A percentile compares a stretch with the other conserved stretches of the same genome.
Evolutionary conservation across 2,888 invertebrate genomes (phyloP).

Genomic region (Camptogramma bilineatum): DNA sequence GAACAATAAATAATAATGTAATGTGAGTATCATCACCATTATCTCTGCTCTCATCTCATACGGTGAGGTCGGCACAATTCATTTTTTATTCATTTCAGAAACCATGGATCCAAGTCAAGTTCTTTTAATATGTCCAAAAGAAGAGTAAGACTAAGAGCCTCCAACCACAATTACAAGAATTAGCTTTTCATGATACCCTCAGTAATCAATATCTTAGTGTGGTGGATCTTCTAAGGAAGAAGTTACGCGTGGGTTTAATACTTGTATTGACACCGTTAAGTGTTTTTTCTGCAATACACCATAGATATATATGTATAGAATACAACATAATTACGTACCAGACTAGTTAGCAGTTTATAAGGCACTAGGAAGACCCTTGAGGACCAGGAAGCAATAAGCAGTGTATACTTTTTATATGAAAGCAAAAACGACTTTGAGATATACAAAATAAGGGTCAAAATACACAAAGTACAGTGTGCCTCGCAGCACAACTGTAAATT

Average conservation of each 20-base stretch:
- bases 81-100: no score
- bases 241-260: background rate
- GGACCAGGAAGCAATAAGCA: constrained; percentile 24
- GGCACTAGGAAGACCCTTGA: constrained; percentile 29
- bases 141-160: no score
- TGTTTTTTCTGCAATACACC: background rate
- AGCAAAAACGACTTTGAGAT: constrained; percentile 5
- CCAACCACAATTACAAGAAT: no score
- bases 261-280: background rate
- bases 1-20: no score
- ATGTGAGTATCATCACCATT: no score
- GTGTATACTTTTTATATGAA: constrained; percentile 1
- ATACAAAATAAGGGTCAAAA: constrained; percentile 1
- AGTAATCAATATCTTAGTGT: background rate
- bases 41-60: no score
- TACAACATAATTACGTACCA: constrained; percentile 5
- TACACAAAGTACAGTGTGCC: background rate
- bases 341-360: constrained; percentile 15
- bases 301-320: constrained; percentile 1
- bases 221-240: background rate
- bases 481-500: background rate
- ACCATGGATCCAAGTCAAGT: no score
- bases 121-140: no score
- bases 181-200: no score
- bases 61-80: no score